Base-by-base conservation (phyloP, 2,888 invertebrate genomes). In the Cerceris ruficornis region DNA sequence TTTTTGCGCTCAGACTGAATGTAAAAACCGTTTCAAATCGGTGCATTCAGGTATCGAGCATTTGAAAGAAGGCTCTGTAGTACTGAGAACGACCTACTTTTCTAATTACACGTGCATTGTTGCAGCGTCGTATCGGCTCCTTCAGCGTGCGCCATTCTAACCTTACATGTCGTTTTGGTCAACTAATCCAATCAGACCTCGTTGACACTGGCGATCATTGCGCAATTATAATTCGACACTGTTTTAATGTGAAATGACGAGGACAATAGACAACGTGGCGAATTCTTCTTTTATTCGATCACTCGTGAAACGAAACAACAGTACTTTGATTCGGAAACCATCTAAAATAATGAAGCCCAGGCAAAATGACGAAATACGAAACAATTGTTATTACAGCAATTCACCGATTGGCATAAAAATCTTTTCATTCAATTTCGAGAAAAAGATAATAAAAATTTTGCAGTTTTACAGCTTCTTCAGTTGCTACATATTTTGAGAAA, bases 81-180 rank as follows among this genome's bases (percentile, higher is more conserved):
- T 62, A 52, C 58, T 68, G 74, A 59, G 74, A 75, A 70, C 57
- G 84, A 73, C 84, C 84, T 58, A 84, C 82, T 84, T 84, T 81
- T 73, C 52, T 77, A 78, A 84, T 81, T 80, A 81, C 71, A 65
- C 75, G 46, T 61, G 81, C 82, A 82, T 84, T 84, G 82, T 81
- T 81, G 76, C 72, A 59, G 55, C 72, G 58, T 52, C 60, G 46
- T 59, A 60, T 67, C 39, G 62, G 72, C 73, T 75, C 54, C 54
- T 61, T 67, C 55, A 59, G 46, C 64, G 62, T 65, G 14, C 57
- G 55, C 55, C 66, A 46, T 39, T 28, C 65, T 60, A 60, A 73
- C 69, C 80, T 60, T 77, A 70, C 74, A 78, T 54, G 60, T 55
- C 49, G 59, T 69, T 65, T 55, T 55, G 62, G 68, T 57, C 73